Percentiles rank a stretch among this genome's conserved stretches.
phyloP scores from a whole-genome alignment of 2,888 invertebrate genomes.

The Leptothorax acervorum region DNA sequence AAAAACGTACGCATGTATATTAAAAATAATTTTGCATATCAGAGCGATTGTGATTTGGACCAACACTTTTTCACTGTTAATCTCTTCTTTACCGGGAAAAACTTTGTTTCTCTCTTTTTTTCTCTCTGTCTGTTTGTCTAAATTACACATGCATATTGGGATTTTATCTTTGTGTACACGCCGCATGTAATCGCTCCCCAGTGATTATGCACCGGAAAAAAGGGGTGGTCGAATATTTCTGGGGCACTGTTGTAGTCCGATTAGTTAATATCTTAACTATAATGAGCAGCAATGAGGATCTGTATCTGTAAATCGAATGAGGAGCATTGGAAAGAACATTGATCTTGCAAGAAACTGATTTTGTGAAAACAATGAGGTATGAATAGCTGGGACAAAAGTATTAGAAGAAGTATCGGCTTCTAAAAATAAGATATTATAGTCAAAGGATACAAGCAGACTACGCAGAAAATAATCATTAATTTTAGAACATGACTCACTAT shows the following conservation, averaged over 20 bases:
- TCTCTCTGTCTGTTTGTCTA: background rate
- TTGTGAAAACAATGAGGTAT: background rate
- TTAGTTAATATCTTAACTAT: background rate
- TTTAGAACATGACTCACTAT: background rate
- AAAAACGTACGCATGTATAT: slow-evolving; percentile 18
- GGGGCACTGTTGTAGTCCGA: background rate
- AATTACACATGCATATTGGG: background rate
- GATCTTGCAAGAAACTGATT: background rate
- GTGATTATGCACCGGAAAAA: background rate
- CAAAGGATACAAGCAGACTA: background rate
- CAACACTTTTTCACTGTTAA: background rate
- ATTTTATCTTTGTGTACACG: background rate
- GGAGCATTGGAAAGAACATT: background rate
- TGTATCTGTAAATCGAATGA: background rate
- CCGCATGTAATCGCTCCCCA: background rate
- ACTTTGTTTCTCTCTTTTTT: background rate
- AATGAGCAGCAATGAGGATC: background rate
- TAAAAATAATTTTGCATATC: slow-evolving; percentile 32
- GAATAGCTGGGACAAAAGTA: slow-evolving; percentile 6
- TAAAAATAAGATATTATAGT: background rate
- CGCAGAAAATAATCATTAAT: background rate
- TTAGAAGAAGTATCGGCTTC: background rate
- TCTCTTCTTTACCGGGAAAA: background rate
- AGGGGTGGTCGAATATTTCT: background rate
- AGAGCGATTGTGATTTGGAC: background rate